These are phyloP conservation scores for Drosophila azteca DNA, from an alignment of 1,140 invertebrate species.

Conservation along the genomic window DNA sequence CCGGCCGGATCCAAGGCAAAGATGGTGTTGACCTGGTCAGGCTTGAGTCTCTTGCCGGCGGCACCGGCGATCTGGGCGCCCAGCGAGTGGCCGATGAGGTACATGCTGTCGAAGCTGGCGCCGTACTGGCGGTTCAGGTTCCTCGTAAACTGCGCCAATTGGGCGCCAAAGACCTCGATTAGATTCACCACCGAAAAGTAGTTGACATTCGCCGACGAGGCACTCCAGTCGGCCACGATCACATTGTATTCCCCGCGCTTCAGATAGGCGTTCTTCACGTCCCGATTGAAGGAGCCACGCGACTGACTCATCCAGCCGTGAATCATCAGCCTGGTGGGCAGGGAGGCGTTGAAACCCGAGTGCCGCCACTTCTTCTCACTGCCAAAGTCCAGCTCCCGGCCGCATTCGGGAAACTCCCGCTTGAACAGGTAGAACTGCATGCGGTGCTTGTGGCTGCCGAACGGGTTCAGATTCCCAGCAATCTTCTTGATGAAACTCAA, in stretches of 20 bases:
- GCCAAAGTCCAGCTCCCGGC: conserved; percentile 56
- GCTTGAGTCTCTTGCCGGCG: conserved; percentile 86
- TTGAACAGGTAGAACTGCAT: conserved; percentile 78
- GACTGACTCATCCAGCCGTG: conserved; percentile 83
- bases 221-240: conserved; percentile 87
- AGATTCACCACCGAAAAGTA: conserved; percentile 84
- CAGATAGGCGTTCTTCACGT: conserved; percentile 85
- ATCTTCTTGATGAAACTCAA: conserved; percentile 70
- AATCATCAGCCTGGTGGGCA: conserved; percentile 74
- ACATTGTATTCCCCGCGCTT: conserved; percentile 86
- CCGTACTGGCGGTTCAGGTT: conserved; percentile 43
- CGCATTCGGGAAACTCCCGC: conserved; percentile 61
- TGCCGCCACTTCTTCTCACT: conserved; percentile 22
- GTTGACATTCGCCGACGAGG: conserved; percentile 85
- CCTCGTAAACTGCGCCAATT: conserved; percentile 77
- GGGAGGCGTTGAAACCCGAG: conserved; percentile 63
- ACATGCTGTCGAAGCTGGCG: conserved; percentile 84
- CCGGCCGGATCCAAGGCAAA: conserved; percentile 90
- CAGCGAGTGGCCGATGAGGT: conserved; percentile 93
- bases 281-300: conserved; percentile 75
- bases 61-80: conserved; percentile 92
- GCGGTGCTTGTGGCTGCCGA: conserved; percentile 38
- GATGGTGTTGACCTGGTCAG: conserved; percentile 86
- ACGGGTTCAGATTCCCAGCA: conserved; percentile 68
- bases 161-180: conserved; percentile 83